Conservation (phyloP, 2,113 vertebrate species). For the Todiramphus saurophagus region DNA sequence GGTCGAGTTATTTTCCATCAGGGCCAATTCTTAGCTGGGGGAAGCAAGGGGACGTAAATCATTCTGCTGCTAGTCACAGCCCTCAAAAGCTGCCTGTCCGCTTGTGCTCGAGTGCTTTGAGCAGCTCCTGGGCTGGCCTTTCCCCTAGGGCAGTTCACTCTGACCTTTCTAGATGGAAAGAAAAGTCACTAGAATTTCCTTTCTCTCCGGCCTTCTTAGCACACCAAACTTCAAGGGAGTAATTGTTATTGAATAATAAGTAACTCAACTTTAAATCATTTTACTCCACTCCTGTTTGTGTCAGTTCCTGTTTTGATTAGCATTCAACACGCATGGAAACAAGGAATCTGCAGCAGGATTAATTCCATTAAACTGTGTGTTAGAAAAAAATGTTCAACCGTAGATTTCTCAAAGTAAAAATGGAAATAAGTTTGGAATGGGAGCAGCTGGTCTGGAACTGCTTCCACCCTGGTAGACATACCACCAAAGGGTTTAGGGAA, state of each 20-base stretch:
- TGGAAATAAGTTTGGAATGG: not conserved
- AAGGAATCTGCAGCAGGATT: not conserved
- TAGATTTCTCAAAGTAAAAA: not conserved
- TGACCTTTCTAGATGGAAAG: not conserved
- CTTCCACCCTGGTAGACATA: not conserved
- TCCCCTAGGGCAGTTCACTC: not conserved
- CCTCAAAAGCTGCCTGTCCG: not conserved
- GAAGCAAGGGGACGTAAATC: not conserved
- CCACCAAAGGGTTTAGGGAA: not conserved
- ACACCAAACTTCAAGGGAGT: not conserved
- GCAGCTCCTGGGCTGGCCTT: not conserved
- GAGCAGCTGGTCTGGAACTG: not conserved
- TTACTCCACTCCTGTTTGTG: rapidly evolving
- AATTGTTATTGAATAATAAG: not conserved
- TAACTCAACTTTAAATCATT: not conserved
- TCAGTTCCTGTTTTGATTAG: not conserved
- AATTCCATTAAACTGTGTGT: not conserved
- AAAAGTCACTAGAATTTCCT: not conserved
- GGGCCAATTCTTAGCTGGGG: not conserved
- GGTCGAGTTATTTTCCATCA: not conserved
- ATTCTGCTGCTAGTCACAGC: not conserved
- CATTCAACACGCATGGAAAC: rapidly evolving
- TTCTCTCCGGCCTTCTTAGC: not conserved
- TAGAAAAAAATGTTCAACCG: not conserved
- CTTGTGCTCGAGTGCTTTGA: rapidly evolving